These are phyloP conservation scores for Drosophila simulans DNA, from an alignment of 1,140 invertebrate species.

Conservation along the genomic window DNA sequence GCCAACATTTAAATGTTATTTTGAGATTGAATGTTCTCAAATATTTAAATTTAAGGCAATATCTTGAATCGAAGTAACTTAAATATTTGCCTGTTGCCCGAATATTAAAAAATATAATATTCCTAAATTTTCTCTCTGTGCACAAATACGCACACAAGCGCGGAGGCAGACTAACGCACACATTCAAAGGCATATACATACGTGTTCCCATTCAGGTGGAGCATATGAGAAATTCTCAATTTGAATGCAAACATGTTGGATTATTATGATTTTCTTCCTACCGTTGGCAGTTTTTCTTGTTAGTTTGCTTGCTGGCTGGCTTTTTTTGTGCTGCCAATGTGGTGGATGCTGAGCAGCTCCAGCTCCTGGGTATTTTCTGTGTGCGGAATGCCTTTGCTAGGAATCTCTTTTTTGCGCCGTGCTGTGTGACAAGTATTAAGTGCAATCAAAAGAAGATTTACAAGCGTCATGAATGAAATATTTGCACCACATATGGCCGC, in stretches of 20 bases:
- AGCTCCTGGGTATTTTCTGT: conserved; percentile 26
- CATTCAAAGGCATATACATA: conserved; percentile 7
- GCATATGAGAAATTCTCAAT: conserved; percentile 74
- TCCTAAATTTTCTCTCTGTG: background rate
- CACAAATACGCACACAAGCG: background rate
- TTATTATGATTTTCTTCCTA: conserved; percentile 79
- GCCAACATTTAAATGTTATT: no score
- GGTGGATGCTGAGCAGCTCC: conserved; percentile 34
- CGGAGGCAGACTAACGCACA: conserved; percentile 14
- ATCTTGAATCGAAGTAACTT: background rate
- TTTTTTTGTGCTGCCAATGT: conserved; percentile 10
- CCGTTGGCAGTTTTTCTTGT: conserved; percentile 68
- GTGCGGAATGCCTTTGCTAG: conserved; percentile 40
- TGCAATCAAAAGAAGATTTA: conserved; percentile 83
- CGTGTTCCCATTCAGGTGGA: conserved; percentile 39
- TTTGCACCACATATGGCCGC: conserved; percentile 74
- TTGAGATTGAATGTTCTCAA: background rate
- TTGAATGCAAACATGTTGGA: conserved; percentile 82
- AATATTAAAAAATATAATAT: no score
- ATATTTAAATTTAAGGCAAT: background rate
- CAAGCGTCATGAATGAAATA: conserved; percentile 83
- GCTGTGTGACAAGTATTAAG: conserved; percentile 80
- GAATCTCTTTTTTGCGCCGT: conserved; percentile 32
- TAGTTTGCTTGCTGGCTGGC: conserved; percentile 25
- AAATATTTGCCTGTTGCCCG: no score